Evolutionary conservation across 2,797 vertebrate genomes (phyloP).

Genomic region (Macropus fuliginosus): DNA sequence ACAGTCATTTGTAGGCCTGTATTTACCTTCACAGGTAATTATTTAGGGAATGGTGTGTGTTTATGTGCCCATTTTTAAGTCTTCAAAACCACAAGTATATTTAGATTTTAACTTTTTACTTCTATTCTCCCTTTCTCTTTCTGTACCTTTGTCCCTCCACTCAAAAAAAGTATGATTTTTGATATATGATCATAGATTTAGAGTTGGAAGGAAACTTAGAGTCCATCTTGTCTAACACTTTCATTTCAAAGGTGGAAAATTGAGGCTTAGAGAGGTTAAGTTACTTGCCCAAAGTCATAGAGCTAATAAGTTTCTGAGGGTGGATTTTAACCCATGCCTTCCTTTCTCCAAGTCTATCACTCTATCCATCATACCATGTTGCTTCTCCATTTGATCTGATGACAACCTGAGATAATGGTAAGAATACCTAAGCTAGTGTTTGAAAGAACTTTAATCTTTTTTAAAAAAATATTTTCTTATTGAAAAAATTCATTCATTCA

Average conservation of each 20-base stretch:
- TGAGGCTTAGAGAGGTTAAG: background rate
- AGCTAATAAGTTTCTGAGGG: too few relatives aligned
- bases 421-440: background rate
- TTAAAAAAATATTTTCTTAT: too few relatives aligned
- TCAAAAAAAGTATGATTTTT: background rate
- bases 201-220: background rate
- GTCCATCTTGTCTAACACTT: background rate
- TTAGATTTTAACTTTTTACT: conserved; percentile 15
- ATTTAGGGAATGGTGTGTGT: background rate
- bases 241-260: background rate
- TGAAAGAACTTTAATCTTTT: background rate
- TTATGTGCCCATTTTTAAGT: background rate
- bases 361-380: too few relatives aligned
- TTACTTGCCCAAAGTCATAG: background rate
- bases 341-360: too few relatives aligned
- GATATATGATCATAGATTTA: background rate
- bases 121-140: background rate
- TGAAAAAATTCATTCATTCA: too few relatives aligned
- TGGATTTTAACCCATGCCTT: too few relatives aligned
- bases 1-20: conserved; percentile 3
- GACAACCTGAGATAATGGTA: too few relatives aligned
- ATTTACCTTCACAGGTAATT: conserved; percentile 33
- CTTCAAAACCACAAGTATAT: background rate
- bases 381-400: too few relatives aligned
- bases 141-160: background rate